Percentiles rank a stretch among this genome's conserved stretches.
Evolutionary conservation across 2,797 vertebrate genomes (phyloP).

Genomic region (Peromyscus eremicus): DNA sequence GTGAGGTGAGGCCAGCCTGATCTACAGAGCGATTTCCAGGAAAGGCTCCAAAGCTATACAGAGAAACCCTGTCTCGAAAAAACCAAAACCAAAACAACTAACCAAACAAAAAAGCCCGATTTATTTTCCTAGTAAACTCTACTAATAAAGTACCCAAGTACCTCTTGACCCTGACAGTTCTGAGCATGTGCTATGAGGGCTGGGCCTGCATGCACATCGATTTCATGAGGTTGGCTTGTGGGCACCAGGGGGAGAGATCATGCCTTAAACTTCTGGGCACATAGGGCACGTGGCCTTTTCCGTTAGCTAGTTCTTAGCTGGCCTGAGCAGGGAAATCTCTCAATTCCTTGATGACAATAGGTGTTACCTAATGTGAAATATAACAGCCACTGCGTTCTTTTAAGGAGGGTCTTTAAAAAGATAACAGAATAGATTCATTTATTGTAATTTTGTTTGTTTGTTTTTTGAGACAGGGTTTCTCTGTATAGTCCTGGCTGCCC

Average conservation of each 20-base stretch:
- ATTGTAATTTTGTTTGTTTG: background rate
- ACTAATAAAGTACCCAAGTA: background rate
- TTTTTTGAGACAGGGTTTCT: background rate
- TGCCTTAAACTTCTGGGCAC: background rate
- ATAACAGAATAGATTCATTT: background rate
- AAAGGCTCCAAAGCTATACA: too few relatives aligned
- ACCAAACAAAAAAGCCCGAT: too few relatives aligned
- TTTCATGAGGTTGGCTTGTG: background rate
- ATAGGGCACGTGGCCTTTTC: fast-evolving
- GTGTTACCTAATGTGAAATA: background rate
- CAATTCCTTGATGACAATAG: background rate
- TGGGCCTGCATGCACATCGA: background rate
- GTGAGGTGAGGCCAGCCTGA: too few relatives aligned
- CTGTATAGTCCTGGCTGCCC: background rate
- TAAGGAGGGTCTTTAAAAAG: background rate
- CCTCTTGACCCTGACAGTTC: background rate
- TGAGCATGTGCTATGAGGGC: fast-evolving
- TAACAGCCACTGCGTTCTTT: background rate
- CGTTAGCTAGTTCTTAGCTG: background rate
- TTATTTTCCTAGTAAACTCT: background rate
- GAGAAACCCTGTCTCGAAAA: too few relatives aligned
- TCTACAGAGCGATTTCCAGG: too few relatives aligned
- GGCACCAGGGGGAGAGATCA: fast-evolving
- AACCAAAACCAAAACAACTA: too few relatives aligned
- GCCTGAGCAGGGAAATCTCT: background rate